Percentiles rank a stretch among this genome's conserved stretches.
phyloP scores from a whole-genome alignment of 2,888 invertebrate species.

The Polydesmus complanatus region DNA sequence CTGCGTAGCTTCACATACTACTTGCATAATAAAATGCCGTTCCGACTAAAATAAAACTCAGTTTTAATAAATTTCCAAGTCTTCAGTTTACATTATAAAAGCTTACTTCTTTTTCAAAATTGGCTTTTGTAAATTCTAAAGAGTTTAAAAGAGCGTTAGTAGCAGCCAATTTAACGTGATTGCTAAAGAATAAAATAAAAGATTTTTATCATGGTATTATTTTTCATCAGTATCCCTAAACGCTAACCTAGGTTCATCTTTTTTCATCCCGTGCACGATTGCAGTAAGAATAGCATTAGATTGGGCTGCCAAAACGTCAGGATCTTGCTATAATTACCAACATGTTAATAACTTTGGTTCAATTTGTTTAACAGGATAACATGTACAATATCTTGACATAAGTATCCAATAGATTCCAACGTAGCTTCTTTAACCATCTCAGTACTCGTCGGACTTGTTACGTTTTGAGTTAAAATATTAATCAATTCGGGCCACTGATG shows the following conservation, averaged over 20 bases:
- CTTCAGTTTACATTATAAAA: neutral
- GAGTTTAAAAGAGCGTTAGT: conserved; percentile 94
- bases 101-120: conserved; percentile 81
- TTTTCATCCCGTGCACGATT: conserved; percentile 97
- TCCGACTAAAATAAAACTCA: conserved; percentile 49
- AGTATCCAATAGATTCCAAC: conserved; percentile 94
- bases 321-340: conserved; percentile 38
- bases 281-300: conserved; percentile 96
- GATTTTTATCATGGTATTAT: neutral
- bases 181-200: conserved; percentile 40
- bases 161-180: conserved; percentile 88
- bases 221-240: too few species aligned
- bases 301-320: conserved; percentile 77
- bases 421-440: conserved; percentile 95
- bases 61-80: neutral
- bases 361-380: neutral
- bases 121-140: conserved; percentile 93
- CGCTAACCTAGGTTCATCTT: conserved; percentile 58
- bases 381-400: conserved; percentile 84
- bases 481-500: conserved; percentile 88
- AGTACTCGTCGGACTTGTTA: conserved; percentile 54
- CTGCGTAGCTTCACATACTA: conserved; percentile 97
- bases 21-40: conserved; percentile 98
- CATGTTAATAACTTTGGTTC: neutral
- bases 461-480: conserved; percentile 71